These are phyloP conservation scores for Nannobrachium achirus DNA, from an alignment of 2,113 vertebrate species.

Conservation along the genomic window DNA sequence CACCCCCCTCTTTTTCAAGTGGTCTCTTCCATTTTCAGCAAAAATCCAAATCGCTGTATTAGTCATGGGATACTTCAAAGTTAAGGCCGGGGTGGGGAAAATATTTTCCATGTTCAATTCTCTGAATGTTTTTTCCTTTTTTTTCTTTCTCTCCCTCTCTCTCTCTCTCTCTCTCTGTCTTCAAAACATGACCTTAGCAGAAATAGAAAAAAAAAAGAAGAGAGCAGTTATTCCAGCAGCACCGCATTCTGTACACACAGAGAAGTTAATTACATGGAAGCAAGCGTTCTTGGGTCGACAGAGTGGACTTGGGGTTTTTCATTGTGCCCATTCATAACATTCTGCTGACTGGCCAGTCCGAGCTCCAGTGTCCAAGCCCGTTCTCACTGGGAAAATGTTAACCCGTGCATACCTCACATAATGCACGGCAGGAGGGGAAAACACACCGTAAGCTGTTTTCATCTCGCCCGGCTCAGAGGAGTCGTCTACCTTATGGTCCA, in stretches of 20 bases:
- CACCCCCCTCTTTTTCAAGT: slow-evolving; percentile 51
- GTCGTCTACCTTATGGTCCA: no score
- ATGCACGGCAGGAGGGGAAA: slow-evolving; percentile 22
- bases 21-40: slow-evolving; percentile 56
- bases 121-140: slow-evolving; percentile 46
- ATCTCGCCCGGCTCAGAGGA: no score
- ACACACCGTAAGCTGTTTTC: neutral
- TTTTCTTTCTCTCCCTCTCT: slow-evolving; percentile 9
- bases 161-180: slow-evolving; percentile 16
- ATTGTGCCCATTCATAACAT: slow-evolving; percentile 79
- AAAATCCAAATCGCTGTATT: slow-evolving; percentile 62
- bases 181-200: slow-evolving; percentile 70
- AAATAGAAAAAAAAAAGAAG: slow-evolving; percentile 62
- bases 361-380: slow-evolving; percentile 64
- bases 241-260: slow-evolving; percentile 70
- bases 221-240: slow-evolving; percentile 66
- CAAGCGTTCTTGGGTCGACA: slow-evolving; percentile 74
- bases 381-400: slow-evolving; percentile 71
- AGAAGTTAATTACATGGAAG: slow-evolving; percentile 79
- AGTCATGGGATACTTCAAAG: slow-evolving; percentile 72
- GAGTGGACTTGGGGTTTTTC: slow-evolving; percentile 72
- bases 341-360: slow-evolving; percentile 77
- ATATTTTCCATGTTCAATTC: slow-evolving; percentile 57
- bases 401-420: slow-evolving; percentile 66
- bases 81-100: slow-evolving; percentile 34